Evolutionary conservation across 2,113 vertebrate species (phyloP).

Genomic region (Apteryx mantelli): DNA sequence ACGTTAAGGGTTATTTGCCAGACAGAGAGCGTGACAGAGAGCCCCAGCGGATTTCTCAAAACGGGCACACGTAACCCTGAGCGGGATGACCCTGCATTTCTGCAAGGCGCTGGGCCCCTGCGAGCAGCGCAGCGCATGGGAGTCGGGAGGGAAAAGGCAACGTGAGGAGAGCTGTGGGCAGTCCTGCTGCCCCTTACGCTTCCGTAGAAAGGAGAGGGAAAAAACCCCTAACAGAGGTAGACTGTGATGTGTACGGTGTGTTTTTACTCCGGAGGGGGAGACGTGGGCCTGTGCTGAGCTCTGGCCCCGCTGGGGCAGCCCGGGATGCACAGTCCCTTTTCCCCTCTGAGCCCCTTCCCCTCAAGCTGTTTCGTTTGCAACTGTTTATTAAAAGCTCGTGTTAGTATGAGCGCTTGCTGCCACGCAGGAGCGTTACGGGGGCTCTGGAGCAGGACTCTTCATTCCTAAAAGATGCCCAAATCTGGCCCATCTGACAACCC

Average conservation of each 20-base stretch:
- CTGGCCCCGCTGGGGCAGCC: background rate
- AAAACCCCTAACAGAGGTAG: background rate
- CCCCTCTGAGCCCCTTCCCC: background rate
- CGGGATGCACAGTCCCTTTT: background rate
- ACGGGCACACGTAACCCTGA: fast-evolving
- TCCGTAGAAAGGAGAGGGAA: background rate
- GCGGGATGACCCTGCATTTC: background rate
- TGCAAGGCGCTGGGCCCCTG: background rate
- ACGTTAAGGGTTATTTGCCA: background rate
- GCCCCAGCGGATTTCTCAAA: background rate
- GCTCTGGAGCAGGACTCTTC: background rate
- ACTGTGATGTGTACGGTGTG: background rate
- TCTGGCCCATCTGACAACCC: background rate
- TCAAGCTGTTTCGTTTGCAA: background rate
- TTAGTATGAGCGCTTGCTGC: conserved; percentile 39
- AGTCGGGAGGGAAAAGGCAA: background rate
- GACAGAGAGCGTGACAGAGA: background rate
- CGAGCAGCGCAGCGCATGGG: background rate
- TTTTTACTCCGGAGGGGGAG: background rate
- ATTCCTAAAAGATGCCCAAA: background rate
- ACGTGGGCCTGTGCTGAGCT: background rate
- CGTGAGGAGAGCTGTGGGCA: background rate
- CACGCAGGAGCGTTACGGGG: background rate
- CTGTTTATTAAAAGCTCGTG: background rate
- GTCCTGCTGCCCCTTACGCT: background rate